Evolutionary conservation across 2,113 vertebrate genomes (phyloP).

Genomic region (Syrrhaptes paradoxus): DNA sequence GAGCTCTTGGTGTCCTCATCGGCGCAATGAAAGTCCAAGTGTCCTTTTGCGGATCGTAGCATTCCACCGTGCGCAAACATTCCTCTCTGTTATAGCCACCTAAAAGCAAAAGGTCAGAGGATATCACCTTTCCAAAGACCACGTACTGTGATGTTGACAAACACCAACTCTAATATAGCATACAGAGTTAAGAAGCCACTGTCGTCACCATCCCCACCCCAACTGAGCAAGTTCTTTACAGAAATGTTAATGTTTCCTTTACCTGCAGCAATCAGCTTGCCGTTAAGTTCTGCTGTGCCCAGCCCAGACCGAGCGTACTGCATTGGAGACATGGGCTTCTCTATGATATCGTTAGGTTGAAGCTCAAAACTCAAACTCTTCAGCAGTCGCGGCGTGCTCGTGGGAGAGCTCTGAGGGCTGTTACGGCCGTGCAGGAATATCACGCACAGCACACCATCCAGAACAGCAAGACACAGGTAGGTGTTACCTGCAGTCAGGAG

Average conservation of each 20-base stretch:
- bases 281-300: conserved; percentile 87
- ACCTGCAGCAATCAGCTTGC: conserved; percentile 93
- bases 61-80: conserved; percentile 96
- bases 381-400: conserved; percentile 89
- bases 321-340: conserved; percentile 93
- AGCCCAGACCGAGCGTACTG: conserved; percentile 94
- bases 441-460: conserved; percentile 92
- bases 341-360: conserved; percentile 81
- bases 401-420: conserved; percentile 94
- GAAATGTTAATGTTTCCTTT: not conserved
- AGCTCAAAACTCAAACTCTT: conserved; percentile 97
- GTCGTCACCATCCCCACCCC: not conserved
- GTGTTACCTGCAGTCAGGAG: conserved; percentile 80
- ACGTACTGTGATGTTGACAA: not conserved
- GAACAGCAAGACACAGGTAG: conserved; percentile 94
- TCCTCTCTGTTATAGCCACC: conserved; percentile 98
- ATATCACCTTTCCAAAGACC: not conserved
- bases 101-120: conserved; percentile 20
- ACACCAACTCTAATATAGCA: fast-evolving
- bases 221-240: fast-evolving
- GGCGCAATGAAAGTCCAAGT: conserved; percentile 94
- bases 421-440: conserved; percentile 96
- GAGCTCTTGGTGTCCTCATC: conserved; percentile 95
- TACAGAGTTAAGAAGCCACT: not conserved
- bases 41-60: conserved; percentile 89